Conservation (phyloP, 2,113 vertebrate genomes). For the Sceloporus undulatus region DNA sequence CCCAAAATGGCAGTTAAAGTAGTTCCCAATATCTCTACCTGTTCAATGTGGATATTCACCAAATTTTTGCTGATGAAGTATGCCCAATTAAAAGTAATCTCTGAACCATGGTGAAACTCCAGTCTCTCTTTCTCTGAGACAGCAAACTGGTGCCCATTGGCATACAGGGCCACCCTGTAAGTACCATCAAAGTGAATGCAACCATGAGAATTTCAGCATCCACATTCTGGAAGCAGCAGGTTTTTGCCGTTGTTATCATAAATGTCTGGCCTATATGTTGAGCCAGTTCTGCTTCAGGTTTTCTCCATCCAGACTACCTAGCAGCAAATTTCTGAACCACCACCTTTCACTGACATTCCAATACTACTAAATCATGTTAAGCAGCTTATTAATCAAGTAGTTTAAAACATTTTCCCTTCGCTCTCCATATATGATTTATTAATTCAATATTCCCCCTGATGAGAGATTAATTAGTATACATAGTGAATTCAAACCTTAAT, state of each 20-base stretch:
- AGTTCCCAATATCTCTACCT: too few relatives aligned
- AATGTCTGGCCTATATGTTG: neutral
- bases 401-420: neutral
- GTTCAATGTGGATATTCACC: too few relatives aligned
- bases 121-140: neutral
- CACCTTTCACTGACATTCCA: neutral
- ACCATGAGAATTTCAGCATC: neutral
- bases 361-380: constrained; percentile 1
- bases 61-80: neutral
- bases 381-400: constrained; percentile 17
- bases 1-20: too few relatives aligned
- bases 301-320: neutral
- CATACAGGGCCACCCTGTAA: neutral
- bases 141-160: neutral
- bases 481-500: neutral
- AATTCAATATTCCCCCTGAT: neutral
- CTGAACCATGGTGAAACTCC: too few relatives aligned
- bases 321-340: constrained; percentile 13
- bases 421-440: neutral
- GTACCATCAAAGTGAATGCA: neutral
- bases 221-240: neutral
- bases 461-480: constrained; percentile 16
- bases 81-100: neutral
- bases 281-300: fast-evolving
- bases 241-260: neutral